These are phyloP conservation scores for Drosophila mimica DNA, from an alignment of 2,888 invertebrate species.

Conservation along the genomic window DNA sequence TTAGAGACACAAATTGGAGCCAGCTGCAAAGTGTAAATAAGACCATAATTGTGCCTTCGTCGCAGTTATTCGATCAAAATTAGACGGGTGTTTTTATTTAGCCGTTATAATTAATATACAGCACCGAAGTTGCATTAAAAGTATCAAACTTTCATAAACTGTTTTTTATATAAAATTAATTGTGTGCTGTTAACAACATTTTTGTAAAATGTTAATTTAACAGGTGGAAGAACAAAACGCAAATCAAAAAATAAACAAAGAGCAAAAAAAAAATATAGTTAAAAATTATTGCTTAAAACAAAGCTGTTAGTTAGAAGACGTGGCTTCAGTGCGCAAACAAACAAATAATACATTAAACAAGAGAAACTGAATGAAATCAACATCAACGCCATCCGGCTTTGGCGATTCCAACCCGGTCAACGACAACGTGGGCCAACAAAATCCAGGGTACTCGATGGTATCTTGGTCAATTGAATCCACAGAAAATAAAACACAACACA, in stretches of 20 bases:
- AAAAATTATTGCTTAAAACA: neutral
- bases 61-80: neutral
- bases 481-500: slow-evolving; percentile 18
- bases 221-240: slow-evolving; percentile 11
- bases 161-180: neutral
- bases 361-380: slow-evolving; percentile 4
- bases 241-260: slow-evolving; percentile 33
- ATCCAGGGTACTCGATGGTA: slow-evolving; percentile 12
- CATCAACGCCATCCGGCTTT: neutral
- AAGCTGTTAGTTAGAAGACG: neutral
- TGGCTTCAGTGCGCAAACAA: neutral
- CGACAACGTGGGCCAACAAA: slow-evolving; percentile 25
- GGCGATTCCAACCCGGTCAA: neutral
- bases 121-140: neutral
- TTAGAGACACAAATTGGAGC: neutral
- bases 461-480: slow-evolving; percentile 5
- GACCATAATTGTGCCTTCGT: neutral
- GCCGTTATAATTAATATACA: neutral
- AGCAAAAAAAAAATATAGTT: neutral
- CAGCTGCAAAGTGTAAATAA: neutral
- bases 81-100: neutral
- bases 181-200: slow-evolving; percentile 23
- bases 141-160: neutral
- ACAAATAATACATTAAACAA: neutral
- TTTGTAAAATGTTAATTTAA: slow-evolving; percentile 24